Base-by-base conservation (phyloP, 2,113 vertebrate species). In the Sander lucioperca region DNA sequence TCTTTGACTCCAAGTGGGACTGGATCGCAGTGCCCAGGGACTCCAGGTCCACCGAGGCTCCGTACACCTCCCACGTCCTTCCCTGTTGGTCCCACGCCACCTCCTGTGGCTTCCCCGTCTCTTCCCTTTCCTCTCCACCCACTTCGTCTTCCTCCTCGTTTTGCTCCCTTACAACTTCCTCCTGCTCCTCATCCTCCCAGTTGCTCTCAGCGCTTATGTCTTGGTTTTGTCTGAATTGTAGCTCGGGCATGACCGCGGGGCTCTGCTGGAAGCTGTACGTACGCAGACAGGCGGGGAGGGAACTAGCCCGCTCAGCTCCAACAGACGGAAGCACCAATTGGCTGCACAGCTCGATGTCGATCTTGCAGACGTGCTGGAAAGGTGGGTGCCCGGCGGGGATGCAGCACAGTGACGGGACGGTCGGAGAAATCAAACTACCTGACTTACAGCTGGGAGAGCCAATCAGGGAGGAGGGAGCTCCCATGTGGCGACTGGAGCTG, bases 401-500 rank as follows among this genome's bases (percentile, higher is more conserved):
- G 14, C 74, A 89, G 65, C 74, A 78, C 25, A 74, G 19, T 1
- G 83, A 85, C 7, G 80, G 66, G 11, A 25, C 51, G 5, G 19
- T 0, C 0, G 83, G 65, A 0, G 65, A 66, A 18, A 47, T 74
- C 25, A 70, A 19, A 33, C 19, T 58, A 12, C 13, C 71, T 45
- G 89, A 64, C 33, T 80, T 77, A 54, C 73, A 79, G 64, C 70
- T 74, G 10, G 85, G 25, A 10, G 83, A 89, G 39, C 51, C 75
- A 82, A 74, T 72, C 75, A 73, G 43, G 79, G 67, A 73, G 3
- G 14, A 36, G 11, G 72, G 23, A 56, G 39, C 27, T 23, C 0
- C 61, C 11, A 36, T 13, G 14, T 77, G 92, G 64, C 96, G 94
- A 75, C 93, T 94, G 58, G 97, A 96, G 61, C 96, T 97, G 21